A percentile compares a stretch with the other conserved stretches of the same genome.
Evolutionary conservation across 2,797 vertebrate species (phyloP).

Genomic region (Protosalanx chinensis): DNA sequence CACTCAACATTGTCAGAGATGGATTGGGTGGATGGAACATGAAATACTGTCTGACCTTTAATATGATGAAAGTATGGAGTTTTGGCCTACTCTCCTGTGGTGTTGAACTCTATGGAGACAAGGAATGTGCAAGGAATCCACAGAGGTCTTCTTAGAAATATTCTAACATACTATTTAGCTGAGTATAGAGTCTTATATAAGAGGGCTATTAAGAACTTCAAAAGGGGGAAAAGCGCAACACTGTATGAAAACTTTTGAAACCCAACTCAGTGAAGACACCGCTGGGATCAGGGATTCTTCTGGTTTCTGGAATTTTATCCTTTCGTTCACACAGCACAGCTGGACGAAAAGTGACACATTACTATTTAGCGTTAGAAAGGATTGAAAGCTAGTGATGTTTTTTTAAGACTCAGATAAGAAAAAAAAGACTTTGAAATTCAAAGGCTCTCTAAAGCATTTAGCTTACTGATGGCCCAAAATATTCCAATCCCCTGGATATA

Average conservation of each 20-base stretch:
- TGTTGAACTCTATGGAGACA: not conserved
- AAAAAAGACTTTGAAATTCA: constrained; percentile 10
- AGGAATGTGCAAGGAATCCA: not conserved
- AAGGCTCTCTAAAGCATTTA: not conserved
- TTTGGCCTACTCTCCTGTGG: not conserved
- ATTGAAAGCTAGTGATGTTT: not conserved
- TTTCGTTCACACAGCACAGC: constrained; percentile 55
- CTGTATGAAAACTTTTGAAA: constrained; percentile 68
- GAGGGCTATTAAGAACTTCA: constrained; percentile 44
- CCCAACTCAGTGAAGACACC: constrained; percentile 53
- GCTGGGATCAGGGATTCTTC: constrained; percentile 52
- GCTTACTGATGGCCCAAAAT: constrained; percentile 11
- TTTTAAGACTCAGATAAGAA: not conserved
- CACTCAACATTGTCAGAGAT: not conserved
- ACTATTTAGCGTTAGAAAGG: not conserved
- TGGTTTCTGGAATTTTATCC: constrained; percentile 39
- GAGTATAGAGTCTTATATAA: not conserved
- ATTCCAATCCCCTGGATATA: constrained; percentile 13
- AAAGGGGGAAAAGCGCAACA: constrained; percentile 50
- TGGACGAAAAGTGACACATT: constrained; percentile 33
- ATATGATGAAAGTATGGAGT: not conserved
- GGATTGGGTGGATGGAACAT: not conserved
- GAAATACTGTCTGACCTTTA: not conserved
- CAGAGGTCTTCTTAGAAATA: not conserved
- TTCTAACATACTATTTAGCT: not conserved